These are phyloP conservation scores for Phrynocephalus vlangalii DNA, from an alignment of 2,797 vertebrate species.

Conservation along the genomic window DNA sequence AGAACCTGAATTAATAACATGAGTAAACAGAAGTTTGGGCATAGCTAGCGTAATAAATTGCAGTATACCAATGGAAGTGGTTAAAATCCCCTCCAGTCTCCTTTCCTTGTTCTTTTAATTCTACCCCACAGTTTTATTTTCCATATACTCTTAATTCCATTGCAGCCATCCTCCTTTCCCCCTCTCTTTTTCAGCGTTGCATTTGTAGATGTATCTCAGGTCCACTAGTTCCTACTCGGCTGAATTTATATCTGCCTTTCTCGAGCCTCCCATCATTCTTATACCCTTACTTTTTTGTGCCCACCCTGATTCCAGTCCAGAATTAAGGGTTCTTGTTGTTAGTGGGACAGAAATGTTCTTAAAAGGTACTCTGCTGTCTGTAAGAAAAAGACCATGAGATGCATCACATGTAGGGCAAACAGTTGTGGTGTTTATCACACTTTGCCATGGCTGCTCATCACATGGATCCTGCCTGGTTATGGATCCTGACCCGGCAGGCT, in stretches of 20 bases:
- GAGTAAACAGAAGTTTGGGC: constrained; percentile 6
- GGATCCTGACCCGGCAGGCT: no score
- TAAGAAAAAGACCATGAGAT: background rate
- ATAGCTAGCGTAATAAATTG: background rate
- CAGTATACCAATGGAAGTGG: background rate
- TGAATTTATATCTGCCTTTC: background rate
- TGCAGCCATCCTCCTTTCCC: background rate
- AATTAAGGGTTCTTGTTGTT: background rate
- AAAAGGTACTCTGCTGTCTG: background rate
- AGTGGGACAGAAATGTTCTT: background rate
- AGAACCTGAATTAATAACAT: background rate
- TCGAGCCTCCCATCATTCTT: background rate
- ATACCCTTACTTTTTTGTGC: background rate
- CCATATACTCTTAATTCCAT: background rate
- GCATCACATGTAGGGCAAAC: no score
- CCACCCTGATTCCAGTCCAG: background rate
- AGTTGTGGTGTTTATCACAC: no score
- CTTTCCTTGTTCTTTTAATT: no score
- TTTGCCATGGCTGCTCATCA: no score
- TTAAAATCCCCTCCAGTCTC: background rate
- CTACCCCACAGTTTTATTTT: no score
- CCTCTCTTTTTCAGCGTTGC: background rate
- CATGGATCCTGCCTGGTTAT: no score
- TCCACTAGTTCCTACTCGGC: background rate
- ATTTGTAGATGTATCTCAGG: background rate